phyloP scores from a whole-genome alignment of 1,140 invertebrate species.

The Hermetia illucens region DNA sequence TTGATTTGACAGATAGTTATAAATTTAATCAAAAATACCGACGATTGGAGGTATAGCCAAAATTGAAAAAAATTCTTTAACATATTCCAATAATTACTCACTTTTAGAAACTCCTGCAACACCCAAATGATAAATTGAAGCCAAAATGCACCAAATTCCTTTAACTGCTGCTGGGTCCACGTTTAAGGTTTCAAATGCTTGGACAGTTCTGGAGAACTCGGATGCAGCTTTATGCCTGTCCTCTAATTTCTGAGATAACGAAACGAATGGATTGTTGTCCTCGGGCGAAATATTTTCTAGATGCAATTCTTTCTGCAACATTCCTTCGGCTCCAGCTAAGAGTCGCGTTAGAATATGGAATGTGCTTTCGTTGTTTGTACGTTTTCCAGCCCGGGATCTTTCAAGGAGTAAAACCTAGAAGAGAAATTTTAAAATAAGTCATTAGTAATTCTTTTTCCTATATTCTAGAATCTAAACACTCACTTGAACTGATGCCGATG shows the following conservation, averaged over 20 bases:
- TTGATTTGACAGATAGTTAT: no score
- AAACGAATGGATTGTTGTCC: slow-evolving; percentile 67
- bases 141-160: slow-evolving; percentile 72
- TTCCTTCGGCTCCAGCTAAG: slow-evolving; percentile 66
- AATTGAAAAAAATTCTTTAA: not conserved
- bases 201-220: slow-evolving; percentile 61
- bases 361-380: slow-evolving; percentile 51
- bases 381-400: slow-evolving; percentile 52
- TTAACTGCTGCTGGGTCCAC: slow-evolving; percentile 65
- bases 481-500: slow-evolving; percentile 77
- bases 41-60: not conserved
- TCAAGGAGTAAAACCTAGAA: slow-evolving; percentile 55
- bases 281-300: slow-evolving; percentile 57
- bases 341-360: slow-evolving; percentile 76
- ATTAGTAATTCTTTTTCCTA: not conserved
- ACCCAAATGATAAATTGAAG: slow-evolving; percentile 83
- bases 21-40: not conserved
- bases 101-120: slow-evolving; percentile 64
- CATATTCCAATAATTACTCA: slow-evolving; percentile 13
- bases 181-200: slow-evolving; percentile 56
- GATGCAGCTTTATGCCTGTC: slow-evolving; percentile 64
- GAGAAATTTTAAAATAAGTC: slow-evolving; percentile 5
- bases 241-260: slow-evolving; percentile 60
- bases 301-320: slow-evolving; percentile 63
- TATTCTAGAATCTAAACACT: slow-evolving; percentile 21